These are phyloP conservation scores for silkworm (Bombyx mori) DNA, from an alignment of 1,140 invertebrate species.

Conservation along the genomic window DNA sequence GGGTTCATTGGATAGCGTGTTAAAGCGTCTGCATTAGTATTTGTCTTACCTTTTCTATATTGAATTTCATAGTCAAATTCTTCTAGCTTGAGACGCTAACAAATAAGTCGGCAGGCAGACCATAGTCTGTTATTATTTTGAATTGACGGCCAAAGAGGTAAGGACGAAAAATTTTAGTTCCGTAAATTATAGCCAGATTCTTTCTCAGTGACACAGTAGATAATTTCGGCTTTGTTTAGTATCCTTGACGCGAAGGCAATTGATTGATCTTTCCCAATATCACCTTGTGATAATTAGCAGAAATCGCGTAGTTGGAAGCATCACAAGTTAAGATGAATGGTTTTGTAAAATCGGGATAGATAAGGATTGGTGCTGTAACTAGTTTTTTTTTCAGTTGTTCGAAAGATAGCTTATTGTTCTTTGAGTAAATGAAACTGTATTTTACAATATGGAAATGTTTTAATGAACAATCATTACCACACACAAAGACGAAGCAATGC, in stretches of 20 bases:
- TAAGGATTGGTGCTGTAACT: conserved; percentile 34
- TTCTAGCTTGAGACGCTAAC: conserved; percentile 35
- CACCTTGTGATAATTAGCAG: conserved; percentile 36
- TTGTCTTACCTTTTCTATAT: conserved; percentile 19
- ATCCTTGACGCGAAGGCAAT: conserved; percentile 33
- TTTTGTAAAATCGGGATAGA: conserved; percentile 40
- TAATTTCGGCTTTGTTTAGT: conserved; percentile 17
- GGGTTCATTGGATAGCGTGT: neutral
- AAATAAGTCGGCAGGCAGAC: conserved; percentile 22
- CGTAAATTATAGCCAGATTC: conserved; percentile 42
- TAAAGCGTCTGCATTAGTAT: neutral
- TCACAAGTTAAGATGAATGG: conserved; percentile 45
- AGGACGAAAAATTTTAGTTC: conserved; percentile 58
- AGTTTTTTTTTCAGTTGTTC: conserved; percentile 31
- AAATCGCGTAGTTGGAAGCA: conserved; percentile 36
- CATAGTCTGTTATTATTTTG: conserved; percentile 68
- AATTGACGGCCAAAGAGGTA: conserved; percentile 67
- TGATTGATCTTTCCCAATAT: conserved; percentile 25
- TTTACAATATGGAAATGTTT: too few relatives aligned
- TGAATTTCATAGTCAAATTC: conserved; percentile 44
- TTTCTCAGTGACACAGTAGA: conserved; percentile 21
- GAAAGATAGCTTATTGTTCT: conserved; percentile 28
- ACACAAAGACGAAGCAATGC: too few relatives aligned
- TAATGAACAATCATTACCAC: too few relatives aligned
- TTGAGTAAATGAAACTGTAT: too few relatives aligned